Conservation (phyloP, 1,140 invertebrate species). For the Meteorus sp. region DNA sequence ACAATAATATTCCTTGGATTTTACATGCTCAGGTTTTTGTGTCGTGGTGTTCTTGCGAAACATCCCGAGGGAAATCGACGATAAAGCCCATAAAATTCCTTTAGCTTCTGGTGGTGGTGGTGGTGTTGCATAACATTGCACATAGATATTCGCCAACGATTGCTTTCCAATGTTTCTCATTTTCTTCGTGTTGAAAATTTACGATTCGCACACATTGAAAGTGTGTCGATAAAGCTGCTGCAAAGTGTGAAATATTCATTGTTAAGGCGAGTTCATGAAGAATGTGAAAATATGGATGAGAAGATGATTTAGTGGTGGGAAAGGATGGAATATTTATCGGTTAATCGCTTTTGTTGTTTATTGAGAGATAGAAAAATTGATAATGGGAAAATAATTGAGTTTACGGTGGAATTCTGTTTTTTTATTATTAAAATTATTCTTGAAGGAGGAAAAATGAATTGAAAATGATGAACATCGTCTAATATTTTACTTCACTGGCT, state of each 20-base stretch:
- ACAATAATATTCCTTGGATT: neutral
- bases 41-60: neutral
- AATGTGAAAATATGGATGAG: too few relatives aligned
- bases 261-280: neutral
- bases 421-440: too few relatives aligned
- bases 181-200: neutral
- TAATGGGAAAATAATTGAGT: too few relatives aligned
- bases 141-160: neutral
- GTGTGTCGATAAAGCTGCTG: neutral
- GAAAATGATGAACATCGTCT: too few relatives aligned
- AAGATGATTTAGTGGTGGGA: too few relatives aligned
- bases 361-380: too few relatives aligned
- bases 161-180: constrained; percentile 6
- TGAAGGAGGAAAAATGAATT: too few relatives aligned
- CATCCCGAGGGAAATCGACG: neutral
- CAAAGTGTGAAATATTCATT: neutral
- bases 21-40: neutral
- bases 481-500: too few relatives aligned
- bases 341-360: too few relatives aligned
- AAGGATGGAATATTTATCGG: too few relatives aligned
- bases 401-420: too few relatives aligned
- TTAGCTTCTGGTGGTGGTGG: too few relatives aligned
- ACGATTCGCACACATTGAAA: neutral
- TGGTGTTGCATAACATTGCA: neutral
- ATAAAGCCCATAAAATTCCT: neutral